These are phyloP conservation scores for Teleogryllus oceanicus DNA, from an alignment of 2,888 invertebrate species.

Conservation along the genomic window DNA sequence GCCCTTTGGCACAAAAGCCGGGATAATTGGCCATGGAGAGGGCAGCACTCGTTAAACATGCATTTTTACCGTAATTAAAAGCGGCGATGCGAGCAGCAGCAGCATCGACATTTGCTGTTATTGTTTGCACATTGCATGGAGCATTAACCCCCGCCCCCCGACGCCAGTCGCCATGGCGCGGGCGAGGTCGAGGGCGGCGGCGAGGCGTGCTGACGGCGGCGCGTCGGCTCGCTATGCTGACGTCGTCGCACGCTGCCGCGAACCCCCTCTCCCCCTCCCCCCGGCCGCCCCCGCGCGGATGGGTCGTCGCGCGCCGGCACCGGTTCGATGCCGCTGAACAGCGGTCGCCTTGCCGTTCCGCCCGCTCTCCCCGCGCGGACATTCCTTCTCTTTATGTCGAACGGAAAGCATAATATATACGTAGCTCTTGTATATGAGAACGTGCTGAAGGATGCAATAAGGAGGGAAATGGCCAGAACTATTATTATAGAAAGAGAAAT, in stretches of 20 bases:
- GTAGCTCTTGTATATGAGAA: too few relatives aligned
- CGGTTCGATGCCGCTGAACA: too few relatives aligned
- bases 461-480: too few relatives aligned
- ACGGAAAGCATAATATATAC: too few relatives aligned
- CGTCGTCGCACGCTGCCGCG: conserved; percentile 11
- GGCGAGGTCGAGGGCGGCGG: neutral
- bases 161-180: too few relatives aligned
- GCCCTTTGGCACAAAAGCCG: conserved; percentile 18
- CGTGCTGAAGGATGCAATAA: too few relatives aligned
- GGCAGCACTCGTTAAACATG: conserved; percentile 10
- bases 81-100: conserved; percentile 7
- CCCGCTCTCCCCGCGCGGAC: neutral
- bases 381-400: too few relatives aligned
- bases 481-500: too few relatives aligned
- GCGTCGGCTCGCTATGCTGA: neutral
- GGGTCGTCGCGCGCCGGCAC: too few relatives aligned
- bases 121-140: conserved; percentile 18
- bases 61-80: conserved; percentile 18
- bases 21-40: conserved; percentile 8
- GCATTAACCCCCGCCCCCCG: neutral
- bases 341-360: neutral
- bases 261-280: neutral
- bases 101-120: neutral
- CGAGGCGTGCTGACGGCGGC: neutral
- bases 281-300: too few relatives aligned